Conservation (phyloP, 1,140 invertebrate species). For the Ceratosolen fusciceps region DNA sequence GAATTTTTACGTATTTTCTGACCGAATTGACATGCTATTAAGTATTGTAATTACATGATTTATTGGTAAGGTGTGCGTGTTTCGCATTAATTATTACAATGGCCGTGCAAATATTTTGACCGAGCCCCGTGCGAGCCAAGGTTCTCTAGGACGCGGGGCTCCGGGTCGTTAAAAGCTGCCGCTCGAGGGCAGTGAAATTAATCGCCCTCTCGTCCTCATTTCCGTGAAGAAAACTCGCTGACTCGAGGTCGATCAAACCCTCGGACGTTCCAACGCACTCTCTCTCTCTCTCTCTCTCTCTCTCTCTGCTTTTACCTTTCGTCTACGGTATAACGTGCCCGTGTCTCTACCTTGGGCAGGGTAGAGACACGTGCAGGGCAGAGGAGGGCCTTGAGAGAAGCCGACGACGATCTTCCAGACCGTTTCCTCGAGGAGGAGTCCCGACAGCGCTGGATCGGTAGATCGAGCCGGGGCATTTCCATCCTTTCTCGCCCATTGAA, state of each 20-base stretch:
- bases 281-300: not conserved
- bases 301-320: not conserved
- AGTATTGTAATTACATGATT: too few relatives aligned
- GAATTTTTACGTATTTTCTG: too few relatives aligned
- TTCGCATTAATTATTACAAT: too few relatives aligned
- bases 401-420: not conserved
- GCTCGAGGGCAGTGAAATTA: not conserved
- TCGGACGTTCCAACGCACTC: slow-evolving; percentile 26
- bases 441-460: not conserved
- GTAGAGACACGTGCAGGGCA: not conserved
- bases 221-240: not conserved
- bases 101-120: too few relatives aligned
- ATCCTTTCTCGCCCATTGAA: slow-evolving; percentile 51
- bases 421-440: not conserved
- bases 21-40: too few relatives aligned
- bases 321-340: too few relatives aligned
- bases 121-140: too few relatives aligned
- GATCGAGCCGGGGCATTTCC: slow-evolving; percentile 8
- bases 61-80: too few relatives aligned
- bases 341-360: not conserved
- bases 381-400: not conserved
- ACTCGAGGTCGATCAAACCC: slow-evolving; percentile 33
- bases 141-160: too few relatives aligned
- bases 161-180: too few relatives aligned
- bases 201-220: not conserved